Evolutionary conservation across 30 jellyfish, hydroid and myxozoan genomes (phyloP).

Genomic region (Aurelia sp.): DNA sequence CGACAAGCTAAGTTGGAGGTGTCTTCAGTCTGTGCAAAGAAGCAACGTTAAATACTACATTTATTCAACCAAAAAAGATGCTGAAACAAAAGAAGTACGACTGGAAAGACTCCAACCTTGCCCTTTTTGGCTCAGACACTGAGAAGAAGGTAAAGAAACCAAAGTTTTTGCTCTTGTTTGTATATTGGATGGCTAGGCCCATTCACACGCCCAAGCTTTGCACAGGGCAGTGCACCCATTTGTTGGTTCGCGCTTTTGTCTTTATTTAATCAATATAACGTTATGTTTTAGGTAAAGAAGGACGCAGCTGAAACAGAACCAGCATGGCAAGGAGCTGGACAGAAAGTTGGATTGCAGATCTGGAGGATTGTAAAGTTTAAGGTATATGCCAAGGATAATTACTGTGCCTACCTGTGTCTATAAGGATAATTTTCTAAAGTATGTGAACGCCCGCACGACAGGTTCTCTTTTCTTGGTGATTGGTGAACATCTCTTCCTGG

Average conservation of each 20-base stretch:
- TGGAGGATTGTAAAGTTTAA: constrained; percentile 99
- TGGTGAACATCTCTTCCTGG: too few species aligned
- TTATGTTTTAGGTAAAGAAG: constrained; percentile 84
- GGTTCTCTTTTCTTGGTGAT: too few species aligned
- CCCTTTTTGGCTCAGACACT: constrained; percentile 98
- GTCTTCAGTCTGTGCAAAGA: too few species aligned
- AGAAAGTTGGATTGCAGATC: constrained; percentile 82
- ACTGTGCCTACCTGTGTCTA: too few species aligned
- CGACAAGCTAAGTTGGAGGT: neutral
- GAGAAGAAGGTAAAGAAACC: constrained; percentile 86
- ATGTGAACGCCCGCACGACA: too few species aligned
- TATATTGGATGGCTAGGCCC: constrained; percentile 1
- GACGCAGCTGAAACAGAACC: constrained; percentile 96
- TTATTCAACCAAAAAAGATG: constrained; percentile 60
- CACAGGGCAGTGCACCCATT: neutral
- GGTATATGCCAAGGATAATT: too few species aligned
- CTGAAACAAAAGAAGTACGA: constrained; percentile 93
- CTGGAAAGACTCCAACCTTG: constrained; percentile 99
- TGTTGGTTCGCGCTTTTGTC: neutral
- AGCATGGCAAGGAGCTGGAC: constrained; percentile 99
- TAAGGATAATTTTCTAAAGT: neutral
- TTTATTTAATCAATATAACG: too few species aligned
- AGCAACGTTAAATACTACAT: too few species aligned
- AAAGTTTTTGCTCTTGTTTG: neutral
- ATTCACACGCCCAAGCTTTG: neutral